Conservation (phyloP, 1,140 invertebrate genomes). For the Penaeus japonicus region DNA sequence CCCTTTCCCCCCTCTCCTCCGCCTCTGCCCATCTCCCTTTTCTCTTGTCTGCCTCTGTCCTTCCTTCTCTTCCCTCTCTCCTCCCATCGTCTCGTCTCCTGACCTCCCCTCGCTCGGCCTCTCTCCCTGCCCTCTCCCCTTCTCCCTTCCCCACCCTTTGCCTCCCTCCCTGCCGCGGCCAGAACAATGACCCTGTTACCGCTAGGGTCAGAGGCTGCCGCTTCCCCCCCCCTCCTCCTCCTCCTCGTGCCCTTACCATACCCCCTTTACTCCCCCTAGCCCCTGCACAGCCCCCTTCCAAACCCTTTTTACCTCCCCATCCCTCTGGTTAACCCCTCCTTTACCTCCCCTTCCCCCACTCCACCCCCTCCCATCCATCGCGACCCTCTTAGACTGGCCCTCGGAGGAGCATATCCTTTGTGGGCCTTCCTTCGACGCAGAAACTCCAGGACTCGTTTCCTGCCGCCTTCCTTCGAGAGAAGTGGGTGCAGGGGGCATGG, state of each 20-base stretch:
- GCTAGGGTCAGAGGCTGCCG: background rate
- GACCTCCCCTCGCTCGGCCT: background rate
- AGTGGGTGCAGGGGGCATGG: background rate
- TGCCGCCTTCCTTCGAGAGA: too few species aligned
- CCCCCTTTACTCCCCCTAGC: background rate
- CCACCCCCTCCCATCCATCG: background rate
- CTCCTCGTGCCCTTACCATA: background rate
- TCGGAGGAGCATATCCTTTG: background rate
- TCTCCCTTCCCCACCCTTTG: too few species aligned
- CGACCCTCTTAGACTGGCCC: background rate
- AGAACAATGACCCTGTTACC: too few species aligned
- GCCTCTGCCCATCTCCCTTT: background rate
- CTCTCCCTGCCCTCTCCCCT: background rate
- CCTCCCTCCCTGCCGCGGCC: background rate
- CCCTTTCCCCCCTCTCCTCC: background rate
- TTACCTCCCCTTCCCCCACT: background rate
- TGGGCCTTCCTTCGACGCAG: background rate
- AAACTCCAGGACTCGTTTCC: too few species aligned
- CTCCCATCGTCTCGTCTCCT: background rate
- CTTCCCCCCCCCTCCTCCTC: background rate
- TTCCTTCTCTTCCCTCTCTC: background rate
- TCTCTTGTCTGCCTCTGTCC: background rate
- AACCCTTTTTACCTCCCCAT: background rate
- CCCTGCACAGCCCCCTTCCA: background rate
- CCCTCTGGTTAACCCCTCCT: background rate